Conservation (phyloP, 2,797 vertebrate species). For the Kryptopterus vitreolus region DNA sequence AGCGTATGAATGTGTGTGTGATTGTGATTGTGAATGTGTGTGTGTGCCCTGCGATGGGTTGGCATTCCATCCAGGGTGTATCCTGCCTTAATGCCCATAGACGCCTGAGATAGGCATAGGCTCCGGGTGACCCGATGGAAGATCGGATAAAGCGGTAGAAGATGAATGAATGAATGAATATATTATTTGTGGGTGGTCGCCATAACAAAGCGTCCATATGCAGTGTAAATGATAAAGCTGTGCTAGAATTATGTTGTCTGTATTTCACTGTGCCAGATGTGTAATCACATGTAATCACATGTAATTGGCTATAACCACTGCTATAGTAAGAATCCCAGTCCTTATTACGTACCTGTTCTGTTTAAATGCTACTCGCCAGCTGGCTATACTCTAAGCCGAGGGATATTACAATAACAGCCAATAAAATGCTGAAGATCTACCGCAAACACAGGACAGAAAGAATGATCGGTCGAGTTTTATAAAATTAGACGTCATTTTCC, state of each 20-base stretch:
- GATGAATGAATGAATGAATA: too few relatives aligned
- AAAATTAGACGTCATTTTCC: slow-evolving; percentile 1
- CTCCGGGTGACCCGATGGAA: too few relatives aligned
- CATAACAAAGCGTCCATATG: neutral
- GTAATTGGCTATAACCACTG: neutral
- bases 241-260: neutral
- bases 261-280: neutral
- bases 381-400: neutral
- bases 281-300: too few relatives aligned
- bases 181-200: neutral
- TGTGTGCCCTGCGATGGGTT: too few relatives aligned
- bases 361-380: neutral
- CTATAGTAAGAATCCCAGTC: neutral
- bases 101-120: too few relatives aligned
- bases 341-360: neutral
- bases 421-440: slow-evolving; percentile 3
- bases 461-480: neutral
- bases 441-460: neutral
- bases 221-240: neutral
- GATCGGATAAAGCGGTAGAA: too few relatives aligned
- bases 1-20: too few relatives aligned
- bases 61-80: too few relatives aligned
- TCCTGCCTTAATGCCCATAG: too few relatives aligned
- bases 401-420: neutral
- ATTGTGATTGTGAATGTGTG: too few relatives aligned